Conservation (phyloP, 2,113 vertebrate species). For the Reinhardtius hippoglossoides region DNA sequence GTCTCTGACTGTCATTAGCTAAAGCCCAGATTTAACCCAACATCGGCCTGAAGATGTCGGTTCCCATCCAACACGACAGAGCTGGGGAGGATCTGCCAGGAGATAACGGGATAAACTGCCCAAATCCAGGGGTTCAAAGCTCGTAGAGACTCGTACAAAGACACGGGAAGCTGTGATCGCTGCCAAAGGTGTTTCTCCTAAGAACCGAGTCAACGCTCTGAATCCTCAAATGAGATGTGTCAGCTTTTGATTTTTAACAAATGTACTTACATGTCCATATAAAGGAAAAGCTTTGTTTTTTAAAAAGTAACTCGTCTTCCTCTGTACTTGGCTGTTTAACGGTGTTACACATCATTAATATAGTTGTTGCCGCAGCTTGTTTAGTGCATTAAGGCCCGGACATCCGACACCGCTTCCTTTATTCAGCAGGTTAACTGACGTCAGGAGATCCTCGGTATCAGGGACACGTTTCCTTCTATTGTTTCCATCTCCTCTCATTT, state of each 20-base stretch:
- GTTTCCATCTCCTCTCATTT: background rate
- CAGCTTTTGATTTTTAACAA: background rate
- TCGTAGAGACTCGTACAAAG: background rate
- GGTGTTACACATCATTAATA: no score
- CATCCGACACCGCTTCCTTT: background rate
- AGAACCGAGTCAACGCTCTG: background rate
- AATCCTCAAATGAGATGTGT: background rate
- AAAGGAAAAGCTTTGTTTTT: no score
- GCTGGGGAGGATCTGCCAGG: background rate
- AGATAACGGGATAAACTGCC: background rate
- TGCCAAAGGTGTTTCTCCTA: background rate
- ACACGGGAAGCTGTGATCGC: no score
- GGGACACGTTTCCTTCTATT: conserved; percentile 17
- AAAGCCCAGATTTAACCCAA: background rate
- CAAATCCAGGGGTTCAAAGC: background rate
- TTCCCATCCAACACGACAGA: background rate
- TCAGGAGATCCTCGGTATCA: background rate
- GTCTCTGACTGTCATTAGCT: background rate
- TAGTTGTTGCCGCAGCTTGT: no score
- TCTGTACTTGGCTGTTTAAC: no score
- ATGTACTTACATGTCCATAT: no score
- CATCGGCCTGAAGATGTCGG: background rate
- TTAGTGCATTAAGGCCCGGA: background rate
- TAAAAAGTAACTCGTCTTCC: no score
- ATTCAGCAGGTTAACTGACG: background rate